Conservation (phyloP, 2,113 vertebrate species). For the Myrmecophaga tridactyla region DNA sequence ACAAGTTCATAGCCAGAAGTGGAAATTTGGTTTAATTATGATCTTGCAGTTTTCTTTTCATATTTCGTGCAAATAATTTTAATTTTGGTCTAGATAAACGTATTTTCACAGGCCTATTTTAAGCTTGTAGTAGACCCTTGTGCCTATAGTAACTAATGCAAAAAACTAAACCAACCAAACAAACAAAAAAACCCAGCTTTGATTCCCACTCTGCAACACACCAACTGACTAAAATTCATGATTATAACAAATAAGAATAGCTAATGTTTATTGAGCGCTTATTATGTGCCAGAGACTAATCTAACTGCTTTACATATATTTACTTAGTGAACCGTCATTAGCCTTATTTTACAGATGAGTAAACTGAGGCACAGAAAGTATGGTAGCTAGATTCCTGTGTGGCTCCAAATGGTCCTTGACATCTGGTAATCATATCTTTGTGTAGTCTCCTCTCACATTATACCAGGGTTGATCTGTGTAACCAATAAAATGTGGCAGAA, state of each 20-base stretch:
- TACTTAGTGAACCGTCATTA: neutral
- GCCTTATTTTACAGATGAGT: neutral
- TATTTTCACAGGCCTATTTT: neutral
- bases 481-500: too few relatives aligned
- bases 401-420: neutral
- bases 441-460: accelerated
- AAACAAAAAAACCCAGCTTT: neutral
- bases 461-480: neutral
- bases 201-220: neutral
- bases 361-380: neutral
- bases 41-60: neutral
- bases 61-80: neutral
- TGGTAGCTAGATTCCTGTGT: neutral
- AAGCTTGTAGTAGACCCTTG: neutral
- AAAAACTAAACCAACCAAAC: too few relatives aligned
- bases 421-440: too few relatives aligned
- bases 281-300: neutral
- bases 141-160: neutral
- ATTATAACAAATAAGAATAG: neutral
- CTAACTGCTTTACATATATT: neutral
- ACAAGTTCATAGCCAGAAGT: neutral
- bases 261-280: neutral
- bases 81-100: neutral
- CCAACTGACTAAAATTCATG: neutral
- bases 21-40: neutral